Base-by-base conservation (phyloP, 1,140 invertebrate species). In the Caenorhabditis latens region DNA sequence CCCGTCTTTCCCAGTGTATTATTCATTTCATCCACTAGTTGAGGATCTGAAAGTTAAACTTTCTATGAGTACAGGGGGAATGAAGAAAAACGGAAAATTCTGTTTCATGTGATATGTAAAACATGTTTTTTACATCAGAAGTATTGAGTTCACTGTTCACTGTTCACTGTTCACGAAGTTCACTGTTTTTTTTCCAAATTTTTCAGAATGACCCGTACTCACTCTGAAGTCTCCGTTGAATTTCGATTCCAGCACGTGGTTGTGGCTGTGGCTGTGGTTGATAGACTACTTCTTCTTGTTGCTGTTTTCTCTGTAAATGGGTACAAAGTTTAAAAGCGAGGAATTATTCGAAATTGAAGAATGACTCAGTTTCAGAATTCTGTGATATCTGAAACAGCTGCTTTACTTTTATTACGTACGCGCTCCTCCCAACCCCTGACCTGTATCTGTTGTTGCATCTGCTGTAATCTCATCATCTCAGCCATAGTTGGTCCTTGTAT, bases 21-120 rank as follows among this genome's bases (percentile, higher is more conserved):
- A 2, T 24, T 79, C 71, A 86, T 24, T n/a, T 86, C 86, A 5
- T 61, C 24, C 3, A 86, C 55, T 6, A 85, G 46, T 67, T 85
- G 65, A 13, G 63, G 84, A 5, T 85, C 84, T 84, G 55, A 7
- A 84, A 84, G 24, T 48, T n/a, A n/a, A n/a, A n/a, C n/a, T n/a
- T n/a, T n/a, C n/a, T n/a, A n/a, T n/a, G n/a, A n/a, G n/a, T n/a
- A n/a, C n/a, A n/a, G n/a, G n/a, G n/a, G n/a, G n/a, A n/a, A 14
- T 13, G 2, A 42, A 3, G 9, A 11, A 53, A 53, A 3, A 13
- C 16, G 9, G 16, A 7, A 21, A 40, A 6, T 63, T 40, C 1
- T 32, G 24, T 63, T 63, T 63, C 61, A 55, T 55, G 19, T 7
- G 16, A 1, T 13, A 32, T 53, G 40, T 40, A 2, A 55, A 55